Percentiles rank a stretch among this genome's conserved stretches.
Evolutionary conservation across 2,888 invertebrate genomes (phyloP).

Genomic region (Nymphalis urticae): DNA sequence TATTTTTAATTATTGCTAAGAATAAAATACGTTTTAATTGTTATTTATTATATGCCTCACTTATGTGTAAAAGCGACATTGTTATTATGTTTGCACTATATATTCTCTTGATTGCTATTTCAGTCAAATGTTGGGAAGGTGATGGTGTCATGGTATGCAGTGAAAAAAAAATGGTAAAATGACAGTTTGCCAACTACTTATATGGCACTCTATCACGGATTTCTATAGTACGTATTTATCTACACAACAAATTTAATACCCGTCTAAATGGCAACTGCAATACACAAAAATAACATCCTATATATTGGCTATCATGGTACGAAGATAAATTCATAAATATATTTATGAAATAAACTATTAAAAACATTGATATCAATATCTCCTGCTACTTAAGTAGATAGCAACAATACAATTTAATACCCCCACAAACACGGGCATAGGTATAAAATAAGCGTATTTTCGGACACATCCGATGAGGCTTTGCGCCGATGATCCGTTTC

Average conservation of each 20-base stretch:
- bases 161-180: constrained; percentile 22
- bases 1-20: too few relatives aligned
- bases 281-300: constrained; percentile 28
- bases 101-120: not conserved
- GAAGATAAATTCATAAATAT: constrained; percentile 28
- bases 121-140: not conserved
- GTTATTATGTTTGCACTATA: not conserved
- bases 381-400: constrained; percentile 45
- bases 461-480: constrained; percentile 69
- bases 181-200: constrained; percentile 28
- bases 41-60: too few relatives aligned
- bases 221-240: constrained; percentile 34
- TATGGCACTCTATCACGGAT: constrained; percentile 77
- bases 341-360: constrained; percentile 48
- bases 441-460: constrained; percentile 80
- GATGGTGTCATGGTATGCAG: constrained; percentile 31
- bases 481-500: constrained; percentile 70
- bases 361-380: constrained; percentile 42
- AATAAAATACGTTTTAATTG: too few relatives aligned
- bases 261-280: constrained; percentile 63
- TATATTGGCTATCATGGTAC: not conserved
- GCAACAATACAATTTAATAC: constrained; percentile 65
- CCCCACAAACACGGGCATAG: constrained; percentile 74
- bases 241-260: constrained; percentile 45
- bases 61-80: not conserved